Base-by-base conservation (phyloP, 2,888 invertebrate species). In the Rotaria sp. region DNA sequence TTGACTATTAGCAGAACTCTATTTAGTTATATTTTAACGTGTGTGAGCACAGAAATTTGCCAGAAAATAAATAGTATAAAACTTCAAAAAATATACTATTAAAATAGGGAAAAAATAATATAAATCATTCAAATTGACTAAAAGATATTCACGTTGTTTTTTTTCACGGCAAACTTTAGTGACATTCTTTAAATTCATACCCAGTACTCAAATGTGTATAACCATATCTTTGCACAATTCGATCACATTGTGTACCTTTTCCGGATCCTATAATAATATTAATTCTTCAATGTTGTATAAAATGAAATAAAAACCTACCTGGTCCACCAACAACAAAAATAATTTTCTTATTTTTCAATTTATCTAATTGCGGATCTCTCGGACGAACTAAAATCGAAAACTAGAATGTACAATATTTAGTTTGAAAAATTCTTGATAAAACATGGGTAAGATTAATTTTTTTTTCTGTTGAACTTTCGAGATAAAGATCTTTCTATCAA, bases 171-270 rank as follows among this genome's bases (percentile, higher is more conserved):
- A n/a, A n/a, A n/a, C n/a, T n/a, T n/a, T n/a, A n/a, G n/a, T n/a
- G n/a, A n/a, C n/a, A n/a, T n/a, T n/a, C 35, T 21, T 24, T 8
- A 74, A 1, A 24, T 21, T 10, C 75, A 41, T 75, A 75, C 75
- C 75, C 91, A 55, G 90, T 90, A 87, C 97, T 97, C 88, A 97
- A 93, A 92, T 98, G 97, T 35, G 95, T 94, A 92, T 95, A 96
- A n/a, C 96, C 96, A 91, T 96, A 97, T 91, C 95, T 95, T 87
- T 93, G 94, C 24, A 96, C 95, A 90, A 97, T 96, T 90, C 93
- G 94, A 88, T 88, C 96, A 92, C 97, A 97, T 92, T 97, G 96
- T 5, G 97, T 97, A 74, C 97, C 97, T 92, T 97, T 97, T 87
- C 97, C 96, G 59, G 95, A 96, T 30, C 30, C 75, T 75, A 75